Base-by-base conservation (phyloP, 2,113 vertebrate species). In the Micronycteris hirsuta region DNA sequence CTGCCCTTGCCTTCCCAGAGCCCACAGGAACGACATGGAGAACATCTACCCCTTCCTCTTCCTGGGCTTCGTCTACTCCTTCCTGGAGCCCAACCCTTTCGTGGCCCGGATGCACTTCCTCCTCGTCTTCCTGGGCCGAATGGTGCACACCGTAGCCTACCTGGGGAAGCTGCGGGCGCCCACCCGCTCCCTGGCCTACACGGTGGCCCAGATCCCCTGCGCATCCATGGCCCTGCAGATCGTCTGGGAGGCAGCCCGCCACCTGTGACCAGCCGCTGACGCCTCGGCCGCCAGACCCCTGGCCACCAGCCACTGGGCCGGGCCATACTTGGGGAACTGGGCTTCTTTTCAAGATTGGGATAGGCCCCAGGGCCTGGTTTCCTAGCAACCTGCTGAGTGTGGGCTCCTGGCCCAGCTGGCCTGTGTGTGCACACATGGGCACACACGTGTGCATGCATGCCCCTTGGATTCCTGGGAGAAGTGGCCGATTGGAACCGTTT, bases 41-140 rank as follows among this genome's bases (percentile, higher is more conserved):
- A 99, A 99, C 98, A 99, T 99, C 97, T 98, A 99, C 7, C 99
- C 99, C 2, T 99, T 99, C 98, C 98, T 99, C 54, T 99, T 99
- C 97, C 98, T 99, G 1, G 99, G 99, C 4, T 98, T 99, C 0
- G 26, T 99, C 97, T 99, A 99, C 98, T 99, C 98, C 65, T 93
- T 99, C 98, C 99, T 98, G 6, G 98, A 98, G 24, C 99, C 99
- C 8, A 98, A 97, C 0, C 98, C 98, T 0, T 0, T 95, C 0
- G 89, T 99, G n/a, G 99, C 99, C 78, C 98, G 98, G 92, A 91
- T 98, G 26, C 99, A 99, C 96, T 99, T 99, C 97, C 96, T 99
- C 20, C 67, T 99, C 47, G 99, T 99, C 98, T 99, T 99, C 4
- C 0, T 98, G 56, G 98, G 97, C 12, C 99, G 99, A 2, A 4